A percentile compares a stretch with the other conserved stretches of the same genome.
These are phyloP conservation scores for Neomicropteryx cornuta DNA, from an alignment of 1,140 invertebrate species.

Conservation along the genomic window DNA sequence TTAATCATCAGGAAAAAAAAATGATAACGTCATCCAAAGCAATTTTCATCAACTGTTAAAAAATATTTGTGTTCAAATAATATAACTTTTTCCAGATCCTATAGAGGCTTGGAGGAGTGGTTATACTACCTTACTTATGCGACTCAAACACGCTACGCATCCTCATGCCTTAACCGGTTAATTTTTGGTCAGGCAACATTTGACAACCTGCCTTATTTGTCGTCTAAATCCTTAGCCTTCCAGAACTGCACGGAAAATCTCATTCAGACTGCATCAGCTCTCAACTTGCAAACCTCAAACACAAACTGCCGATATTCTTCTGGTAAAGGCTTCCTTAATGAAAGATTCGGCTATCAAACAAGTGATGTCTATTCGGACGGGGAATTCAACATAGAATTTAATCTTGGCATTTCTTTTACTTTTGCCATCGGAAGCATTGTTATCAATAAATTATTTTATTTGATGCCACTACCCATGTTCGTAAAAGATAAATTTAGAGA, in stretches of 20 bases:
- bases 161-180: conserved; percentile 56
- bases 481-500: conserved; percentile 84
- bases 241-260: conserved; percentile 43
- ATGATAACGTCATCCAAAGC: no score
- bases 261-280: conserved; percentile 34
- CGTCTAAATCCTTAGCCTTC: no score
- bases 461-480: conserved; percentile 75
- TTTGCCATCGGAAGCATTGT: conserved; percentile 72
- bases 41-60: no score
- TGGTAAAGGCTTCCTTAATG: conserved; percentile 59
- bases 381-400: conserved; percentile 58
- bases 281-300: conserved; percentile 38
- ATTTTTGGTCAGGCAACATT: conserved; percentile 47
- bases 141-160: conserved; percentile 65
- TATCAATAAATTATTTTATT: conserved; percentile 74
- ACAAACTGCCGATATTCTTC: conserved; percentile 57
- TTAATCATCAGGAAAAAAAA: no score
- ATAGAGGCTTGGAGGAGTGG: conserved; percentile 65
- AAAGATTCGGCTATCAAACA: conserved; percentile 49
- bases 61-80: conserved; percentile 1
- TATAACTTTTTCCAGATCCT: conserved; percentile 39
- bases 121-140: conserved; percentile 68
- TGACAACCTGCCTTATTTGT: conserved; percentile 37
- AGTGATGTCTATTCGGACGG: conserved; percentile 48
- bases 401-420: conserved; percentile 72